Percentiles rank a stretch among this genome's conserved stretches.
These are phyloP conservation scores for Oegoconia quadripuncta DNA, from an alignment of 2,888 invertebrate species.

Conservation along the genomic window DNA sequence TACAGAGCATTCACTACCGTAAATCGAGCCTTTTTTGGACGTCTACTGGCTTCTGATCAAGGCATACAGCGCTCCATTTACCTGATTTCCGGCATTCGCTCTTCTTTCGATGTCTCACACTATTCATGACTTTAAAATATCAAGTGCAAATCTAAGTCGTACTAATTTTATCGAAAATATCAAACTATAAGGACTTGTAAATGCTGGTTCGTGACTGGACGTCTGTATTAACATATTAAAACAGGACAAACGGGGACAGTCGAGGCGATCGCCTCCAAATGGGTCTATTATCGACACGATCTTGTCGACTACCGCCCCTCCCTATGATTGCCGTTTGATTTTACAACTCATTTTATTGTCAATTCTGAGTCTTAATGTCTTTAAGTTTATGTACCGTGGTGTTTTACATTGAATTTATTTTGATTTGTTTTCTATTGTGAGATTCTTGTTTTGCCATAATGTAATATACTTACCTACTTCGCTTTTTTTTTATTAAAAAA, in stretches of 20 bases:
- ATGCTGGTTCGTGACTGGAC: slow-evolving; percentile 29
- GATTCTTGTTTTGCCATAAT: too few relatives aligned
- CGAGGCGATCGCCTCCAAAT: slow-evolving; percentile 30
- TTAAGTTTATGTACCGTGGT: slow-evolving; percentile 3
- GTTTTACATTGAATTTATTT: background rate
- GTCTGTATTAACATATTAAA: slow-evolving; percentile 52
- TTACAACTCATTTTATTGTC: slow-evolving; percentile 46
- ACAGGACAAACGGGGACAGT: slow-evolving; percentile 39
- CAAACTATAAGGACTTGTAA: slow-evolving; percentile 18
- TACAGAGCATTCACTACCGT: too few relatives aligned
- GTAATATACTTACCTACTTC: too few relatives aligned
- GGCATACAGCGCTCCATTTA: too few relatives aligned
- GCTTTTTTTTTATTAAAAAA: too few relatives aligned
- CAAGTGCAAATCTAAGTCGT: slow-evolving; percentile 16
- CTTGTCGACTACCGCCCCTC: slow-evolving; percentile 32
- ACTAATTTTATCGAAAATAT: slow-evolving; percentile 35
- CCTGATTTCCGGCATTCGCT: too few relatives aligned
- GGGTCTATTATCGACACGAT: slow-evolving; percentile 33
- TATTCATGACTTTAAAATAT: slow-evolving; percentile 19
- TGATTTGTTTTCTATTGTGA: background rate
- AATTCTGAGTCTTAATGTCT: slow-evolving; percentile 26
- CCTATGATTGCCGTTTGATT: slow-evolving; percentile 31
- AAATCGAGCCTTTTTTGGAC: too few relatives aligned
- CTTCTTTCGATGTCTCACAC: too few relatives aligned
- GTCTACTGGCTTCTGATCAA: too few relatives aligned